Conservation (phyloP, 2,113 vertebrate genomes). For the Atractosteus spatula region DNA sequence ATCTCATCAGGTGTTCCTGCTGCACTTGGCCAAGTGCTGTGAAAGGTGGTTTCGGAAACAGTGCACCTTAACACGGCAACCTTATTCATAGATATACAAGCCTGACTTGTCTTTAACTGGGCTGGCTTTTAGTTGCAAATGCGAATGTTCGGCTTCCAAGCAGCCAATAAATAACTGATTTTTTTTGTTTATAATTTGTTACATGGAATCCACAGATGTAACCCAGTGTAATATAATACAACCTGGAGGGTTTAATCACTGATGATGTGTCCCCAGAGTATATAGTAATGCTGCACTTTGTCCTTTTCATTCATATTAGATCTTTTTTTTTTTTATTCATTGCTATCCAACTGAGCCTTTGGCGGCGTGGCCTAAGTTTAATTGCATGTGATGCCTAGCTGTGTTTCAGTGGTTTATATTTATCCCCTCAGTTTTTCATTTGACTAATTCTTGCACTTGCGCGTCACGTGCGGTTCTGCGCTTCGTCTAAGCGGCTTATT, state of each 20-base stretch:
- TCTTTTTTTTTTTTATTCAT: constrained; percentile 26
- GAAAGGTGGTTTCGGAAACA: no score
- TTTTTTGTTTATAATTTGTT: constrained; percentile 5
- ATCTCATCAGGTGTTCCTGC: no score
- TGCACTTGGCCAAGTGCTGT: no score
- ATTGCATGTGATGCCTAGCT: constrained; percentile 20
- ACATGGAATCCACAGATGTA: constrained; percentile 16
- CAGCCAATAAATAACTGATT: constrained; percentile 12
- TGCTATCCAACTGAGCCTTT: not conserved
- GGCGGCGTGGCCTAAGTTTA: constrained; percentile 8
- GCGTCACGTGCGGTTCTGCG: not conserved
- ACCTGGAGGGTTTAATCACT: constrained; percentile 23
- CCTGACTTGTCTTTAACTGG: no score
- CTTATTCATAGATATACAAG: no score
- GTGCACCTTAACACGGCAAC: no score
- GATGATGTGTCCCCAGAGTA: constrained; percentile 15
- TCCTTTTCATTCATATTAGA: constrained; percentile 28
- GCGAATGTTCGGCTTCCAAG: constrained; percentile 20
- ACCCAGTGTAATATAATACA: constrained; percentile 25
- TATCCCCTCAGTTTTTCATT: not conserved
- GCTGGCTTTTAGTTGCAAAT: no score
- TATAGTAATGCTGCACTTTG: constrained; percentile 14
- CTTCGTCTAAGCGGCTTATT: not conserved
- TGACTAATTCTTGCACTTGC: not conserved
- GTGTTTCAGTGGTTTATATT: constrained; percentile 2